Base-by-base conservation (phyloP, 2,888 invertebrate species). In the Agrilus cyanescens region DNA sequence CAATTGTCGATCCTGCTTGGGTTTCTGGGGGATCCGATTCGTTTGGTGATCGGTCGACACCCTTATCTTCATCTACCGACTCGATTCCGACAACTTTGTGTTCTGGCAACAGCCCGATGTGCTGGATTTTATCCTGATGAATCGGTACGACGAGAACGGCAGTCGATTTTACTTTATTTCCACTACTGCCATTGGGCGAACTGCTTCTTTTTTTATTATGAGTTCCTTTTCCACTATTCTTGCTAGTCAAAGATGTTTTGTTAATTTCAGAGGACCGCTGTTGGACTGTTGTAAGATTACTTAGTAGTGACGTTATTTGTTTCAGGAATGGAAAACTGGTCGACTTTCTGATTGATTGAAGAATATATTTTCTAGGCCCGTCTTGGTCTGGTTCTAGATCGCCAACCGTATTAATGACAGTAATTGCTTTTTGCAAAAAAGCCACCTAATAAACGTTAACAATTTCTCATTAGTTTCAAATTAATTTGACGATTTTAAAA, bases 61-160 rank as follows among this genome's bases (percentile, higher is more conserved):
- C 15, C 3, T 16, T 29, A 14, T 30, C n/a, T 32, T 43, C 45
- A 15, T 45, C 43, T 2, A 68, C 67, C 0, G 70, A 61, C 14
- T 64, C 70, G 15, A 69, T 61, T 18, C 71, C 70, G 47, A 77
- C 60, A 1, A 78, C 74, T 53, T 78, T 78, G 37, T 74, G 72
- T 55, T 78, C 78, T 0, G 77, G 70, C 1, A 75, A 64, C 20
- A 78, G 54, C 34, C 77, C 77, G 64, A 63, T 49, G 5, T 55
- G 59, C 45, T 61, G 58, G 1, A 41, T 47, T 35, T 52, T 47
- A n/a, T 53, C 55, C 12, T 54, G 53, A 38, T 59, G 74, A 41
- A 86, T 72, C 14, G 81, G 78, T 54, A 87, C 79, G 32, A 85
- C 76, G 15, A 86, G 65, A n/a, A 86, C 81, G 4, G 15, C 12